Percentiles rank a stretch among this genome's conserved stretches.
Conservation (phyloP, 1,140 invertebrate species). For the Sesamia nonagrioides region DNA sequence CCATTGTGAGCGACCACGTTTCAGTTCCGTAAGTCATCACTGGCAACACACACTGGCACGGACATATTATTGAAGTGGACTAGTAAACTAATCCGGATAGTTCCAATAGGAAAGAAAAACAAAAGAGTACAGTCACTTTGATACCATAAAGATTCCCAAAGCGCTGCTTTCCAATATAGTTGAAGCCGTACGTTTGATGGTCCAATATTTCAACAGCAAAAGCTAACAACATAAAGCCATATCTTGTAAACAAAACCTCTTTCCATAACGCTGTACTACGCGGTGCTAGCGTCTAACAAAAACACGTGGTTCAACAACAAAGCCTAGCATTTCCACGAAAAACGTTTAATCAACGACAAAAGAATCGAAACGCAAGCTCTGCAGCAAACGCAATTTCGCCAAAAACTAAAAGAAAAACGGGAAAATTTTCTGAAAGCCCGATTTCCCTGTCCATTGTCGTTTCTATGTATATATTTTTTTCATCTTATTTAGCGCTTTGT, state of each 20-base stretch:
- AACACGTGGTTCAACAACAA: constrained; percentile 16
- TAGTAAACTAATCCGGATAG: too few relatives aligned
- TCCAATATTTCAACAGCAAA: constrained; percentile 6
- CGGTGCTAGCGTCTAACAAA: not conserved
- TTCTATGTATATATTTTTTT: constrained; percentile 74
- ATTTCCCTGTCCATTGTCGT: constrained; percentile 85
- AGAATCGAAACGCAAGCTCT: constrained; percentile 52
- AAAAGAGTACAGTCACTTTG: not conserved
- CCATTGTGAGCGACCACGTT: too few relatives aligned
- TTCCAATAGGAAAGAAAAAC: not conserved
- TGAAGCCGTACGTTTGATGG: too few relatives aligned
- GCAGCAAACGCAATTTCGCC: constrained; percentile 61
- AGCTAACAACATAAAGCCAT: constrained; percentile 27
- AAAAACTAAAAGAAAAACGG: constrained; percentile 68
- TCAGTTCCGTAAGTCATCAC: too few relatives aligned
- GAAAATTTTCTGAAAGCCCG: constrained; percentile 76
- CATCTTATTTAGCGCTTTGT: constrained; percentile 86
- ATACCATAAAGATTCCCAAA: not conserved
- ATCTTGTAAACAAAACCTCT: constrained; percentile 29
- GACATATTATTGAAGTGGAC: not conserved
- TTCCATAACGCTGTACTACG: not conserved
- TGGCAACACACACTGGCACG: too few relatives aligned
- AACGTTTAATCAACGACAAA: constrained; percentile 62
- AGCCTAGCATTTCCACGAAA: constrained; percentile 26
- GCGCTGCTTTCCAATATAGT: too few relatives aligned